A percentile compares a stretch with the other conserved stretches of the same genome.
Evolutionary conservation across 2,797 vertebrate genomes (phyloP).

Genomic region (Xiphorhynchus erythropygius): DNA sequence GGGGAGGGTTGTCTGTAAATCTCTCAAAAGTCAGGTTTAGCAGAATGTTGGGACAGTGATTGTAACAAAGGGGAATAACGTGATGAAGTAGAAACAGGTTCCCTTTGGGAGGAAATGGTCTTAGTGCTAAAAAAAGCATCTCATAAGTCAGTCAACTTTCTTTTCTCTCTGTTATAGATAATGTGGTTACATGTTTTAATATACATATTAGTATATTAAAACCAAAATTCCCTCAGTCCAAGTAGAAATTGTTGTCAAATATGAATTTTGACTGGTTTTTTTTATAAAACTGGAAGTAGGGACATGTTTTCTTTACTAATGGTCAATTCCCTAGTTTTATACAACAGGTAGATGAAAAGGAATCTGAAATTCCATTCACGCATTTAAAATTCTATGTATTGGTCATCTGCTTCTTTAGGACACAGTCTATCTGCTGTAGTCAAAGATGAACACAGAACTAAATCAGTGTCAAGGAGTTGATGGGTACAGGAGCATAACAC

Average conservation of each 20-base stretch:
- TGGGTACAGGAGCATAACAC: neutral
- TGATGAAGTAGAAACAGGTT: neutral
- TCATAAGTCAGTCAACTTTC: neutral
- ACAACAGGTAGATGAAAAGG: neutral
- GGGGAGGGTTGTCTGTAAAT: neutral
- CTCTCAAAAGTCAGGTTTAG: neutral
- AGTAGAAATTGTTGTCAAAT: neutral
- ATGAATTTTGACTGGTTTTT: neutral
- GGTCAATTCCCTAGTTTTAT: neutral
- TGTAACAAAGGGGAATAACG: neutral
- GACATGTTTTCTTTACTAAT: neutral
- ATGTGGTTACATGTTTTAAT: neutral
- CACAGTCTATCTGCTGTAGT: neutral
- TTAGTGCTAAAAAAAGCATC: neutral
- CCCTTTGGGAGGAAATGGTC: neutral
- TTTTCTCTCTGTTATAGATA: neutral
- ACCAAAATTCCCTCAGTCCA: neutral
- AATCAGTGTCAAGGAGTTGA: fast-evolving
- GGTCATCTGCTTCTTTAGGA: neutral
- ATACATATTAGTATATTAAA: neutral
- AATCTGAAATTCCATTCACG: neutral
- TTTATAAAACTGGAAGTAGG: neutral
- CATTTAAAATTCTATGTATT: neutral
- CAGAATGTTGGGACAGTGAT: neutral
- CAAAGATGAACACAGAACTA: neutral